A percentile compares a stretch with the other conserved stretches of the same genome.
Evolutionary conservation across 2,113 vertebrate species (phyloP).

Genomic region (Dicaeum eximium): DNA sequence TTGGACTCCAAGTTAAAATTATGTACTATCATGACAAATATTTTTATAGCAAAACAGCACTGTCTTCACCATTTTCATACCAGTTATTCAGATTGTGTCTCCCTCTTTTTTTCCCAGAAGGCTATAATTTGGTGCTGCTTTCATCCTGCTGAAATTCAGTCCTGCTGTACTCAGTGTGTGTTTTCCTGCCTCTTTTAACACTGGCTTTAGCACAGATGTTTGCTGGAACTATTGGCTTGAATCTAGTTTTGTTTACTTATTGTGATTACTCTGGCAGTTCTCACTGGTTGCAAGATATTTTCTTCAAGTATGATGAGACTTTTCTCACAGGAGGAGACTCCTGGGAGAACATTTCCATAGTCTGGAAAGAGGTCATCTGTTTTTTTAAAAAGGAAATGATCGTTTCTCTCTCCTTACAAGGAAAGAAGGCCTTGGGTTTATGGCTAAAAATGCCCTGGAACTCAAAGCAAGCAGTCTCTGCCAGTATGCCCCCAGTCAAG

Average conservation of each 20-base stretch:
- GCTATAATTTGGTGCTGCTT: background rate
- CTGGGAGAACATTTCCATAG: background rate
- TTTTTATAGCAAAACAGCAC: background rate
- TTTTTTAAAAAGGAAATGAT: background rate
- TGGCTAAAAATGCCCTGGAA: background rate
- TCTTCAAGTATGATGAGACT: background rate
- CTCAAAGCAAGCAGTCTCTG: background rate
- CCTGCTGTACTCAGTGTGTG: background rate
- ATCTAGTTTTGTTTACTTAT: background rate
- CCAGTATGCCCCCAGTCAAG: background rate
- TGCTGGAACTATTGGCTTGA: background rate
- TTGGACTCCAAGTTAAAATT: background rate
- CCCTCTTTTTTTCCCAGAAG: background rate
- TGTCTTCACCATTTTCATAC: background rate
- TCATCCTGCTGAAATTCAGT: background rate
- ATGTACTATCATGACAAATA: background rate
- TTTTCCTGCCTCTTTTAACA: background rate
- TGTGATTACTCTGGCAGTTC: background rate
- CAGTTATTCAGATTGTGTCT: background rate
- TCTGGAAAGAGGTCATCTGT: background rate
- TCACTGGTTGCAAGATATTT: background rate
- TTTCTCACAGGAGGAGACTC: background rate
- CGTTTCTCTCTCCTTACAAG: background rate
- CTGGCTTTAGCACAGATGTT: background rate
- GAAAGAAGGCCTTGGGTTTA: background rate